phyloP scores from a whole-genome alignment of 2,888 invertebrate species.

The Yponomeuta malinellus region DNA sequence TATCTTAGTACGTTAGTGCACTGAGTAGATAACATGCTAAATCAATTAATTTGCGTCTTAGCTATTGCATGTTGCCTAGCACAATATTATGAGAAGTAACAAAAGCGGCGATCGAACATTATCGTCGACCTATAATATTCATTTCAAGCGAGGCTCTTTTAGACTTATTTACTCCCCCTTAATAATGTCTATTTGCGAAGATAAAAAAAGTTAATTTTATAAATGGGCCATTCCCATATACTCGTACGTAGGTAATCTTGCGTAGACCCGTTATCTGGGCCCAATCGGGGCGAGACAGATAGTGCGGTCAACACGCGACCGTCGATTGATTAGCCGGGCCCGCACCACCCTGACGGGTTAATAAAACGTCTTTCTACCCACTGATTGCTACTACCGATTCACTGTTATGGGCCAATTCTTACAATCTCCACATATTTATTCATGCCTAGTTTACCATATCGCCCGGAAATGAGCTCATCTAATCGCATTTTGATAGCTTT shows the following conservation, averaged over 20 bases:
- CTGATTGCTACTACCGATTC: conserved; percentile 66
- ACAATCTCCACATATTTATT: conserved; percentile 12
- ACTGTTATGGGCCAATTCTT: conserved; percentile 33
- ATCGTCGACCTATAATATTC: conserved; percentile 40
- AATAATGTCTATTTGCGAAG: conserved; percentile 59
- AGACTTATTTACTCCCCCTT: conserved; percentile 60
- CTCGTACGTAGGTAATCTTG: conserved; percentile 59
- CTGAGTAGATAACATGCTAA: not conserved
- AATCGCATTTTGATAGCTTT: conserved; percentile 10
- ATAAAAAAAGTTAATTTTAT: conserved; percentile 72
- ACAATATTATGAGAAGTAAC: conserved; percentile 19
- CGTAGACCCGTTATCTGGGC: conserved; percentile 63
- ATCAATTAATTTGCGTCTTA: not conserved
- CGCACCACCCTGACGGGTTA: conserved; percentile 66
- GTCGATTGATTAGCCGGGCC: conserved; percentile 70
- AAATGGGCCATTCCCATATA: conserved; percentile 66
- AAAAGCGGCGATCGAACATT: conserved; percentile 34
- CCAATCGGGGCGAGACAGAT: conserved; percentile 72
- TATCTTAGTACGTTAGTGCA: not conserved
- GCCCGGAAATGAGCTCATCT: conserved; percentile 12
- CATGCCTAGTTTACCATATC: not conserved
- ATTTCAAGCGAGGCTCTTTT: conserved; percentile 45
- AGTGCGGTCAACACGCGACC: conserved; percentile 64
- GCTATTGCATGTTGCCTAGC: not conserved
- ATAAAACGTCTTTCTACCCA: conserved; percentile 62